Evolutionary conservation across 2,113 vertebrate genomes (phyloP).

Genomic region (Pao palembangensis): DNA sequence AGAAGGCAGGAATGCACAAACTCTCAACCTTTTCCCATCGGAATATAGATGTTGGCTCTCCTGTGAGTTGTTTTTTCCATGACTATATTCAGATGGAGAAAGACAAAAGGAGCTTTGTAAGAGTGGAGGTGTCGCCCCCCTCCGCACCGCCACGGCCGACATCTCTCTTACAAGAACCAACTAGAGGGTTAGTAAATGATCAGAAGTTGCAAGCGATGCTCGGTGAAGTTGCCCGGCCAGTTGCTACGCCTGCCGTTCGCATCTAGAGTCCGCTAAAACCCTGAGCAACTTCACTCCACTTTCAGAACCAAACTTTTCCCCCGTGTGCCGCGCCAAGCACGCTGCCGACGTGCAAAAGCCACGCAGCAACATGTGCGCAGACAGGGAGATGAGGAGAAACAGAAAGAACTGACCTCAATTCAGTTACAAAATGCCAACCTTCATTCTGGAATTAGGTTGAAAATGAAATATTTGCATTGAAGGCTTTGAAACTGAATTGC

Average conservation of each 20-base stretch:
- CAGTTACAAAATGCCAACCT: conserved; percentile 36
- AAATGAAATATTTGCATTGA: no score
- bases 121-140: conserved; percentile 54
- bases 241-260: conserved; percentile 5
- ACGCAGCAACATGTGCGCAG: conserved; percentile 39
- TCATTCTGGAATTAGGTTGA: not conserved
- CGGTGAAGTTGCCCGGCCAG: conserved; percentile 55
- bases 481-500: conserved; percentile 56
- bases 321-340: conserved; percentile 50
- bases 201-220: conserved; percentile 25
- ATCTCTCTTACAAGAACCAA: conserved; percentile 52
- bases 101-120: conserved; percentile 58
- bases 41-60: conserved; percentile 61
- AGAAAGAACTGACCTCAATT: conserved; percentile 32
- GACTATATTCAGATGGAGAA: conserved; percentile 62
- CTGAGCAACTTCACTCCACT: conserved; percentile 56
- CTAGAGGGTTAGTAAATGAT: conserved; percentile 31
- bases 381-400: conserved; percentile 49
- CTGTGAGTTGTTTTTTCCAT: conserved; percentile 40
- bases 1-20: conserved; percentile 40
- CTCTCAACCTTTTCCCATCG: conserved; percentile 54
- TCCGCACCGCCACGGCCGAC: conserved; percentile 31
- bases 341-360: conserved; percentile 24
- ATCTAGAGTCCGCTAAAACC: conserved; percentile 9
- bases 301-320: conserved; percentile 25